phyloP scores from a whole-genome alignment of 2,113 vertebrate species.

The Lophius piscatorius region DNA sequence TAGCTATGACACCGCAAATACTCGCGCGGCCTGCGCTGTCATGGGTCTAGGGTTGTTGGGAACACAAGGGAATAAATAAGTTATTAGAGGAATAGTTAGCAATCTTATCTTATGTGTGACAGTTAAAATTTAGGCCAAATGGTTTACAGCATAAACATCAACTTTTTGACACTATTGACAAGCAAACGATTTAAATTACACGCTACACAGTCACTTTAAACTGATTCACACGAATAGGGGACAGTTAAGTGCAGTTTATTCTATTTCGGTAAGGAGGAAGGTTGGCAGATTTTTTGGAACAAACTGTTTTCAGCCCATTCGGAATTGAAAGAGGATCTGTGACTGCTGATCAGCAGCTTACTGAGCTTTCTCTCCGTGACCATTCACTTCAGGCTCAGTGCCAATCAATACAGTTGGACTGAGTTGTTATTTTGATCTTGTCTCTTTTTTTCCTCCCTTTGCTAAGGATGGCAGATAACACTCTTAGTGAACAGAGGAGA shows the following conservation, averaged over 20 bases:
- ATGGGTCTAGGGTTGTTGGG: constrained; percentile 17
- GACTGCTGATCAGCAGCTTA: constrained; percentile 27
- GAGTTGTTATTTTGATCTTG: constrained; percentile 56
- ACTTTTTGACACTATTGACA: not conserved
- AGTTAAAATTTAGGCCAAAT: not conserved
- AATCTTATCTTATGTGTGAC: not conserved
- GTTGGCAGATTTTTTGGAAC: too few species aligned
- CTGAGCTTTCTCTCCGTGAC: constrained; percentile 32
- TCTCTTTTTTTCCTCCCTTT: constrained; percentile 42
- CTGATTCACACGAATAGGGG: too few species aligned
- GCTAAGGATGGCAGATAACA: constrained; percentile 59
- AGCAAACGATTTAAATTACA: not conserved
- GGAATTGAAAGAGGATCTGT: constrained; percentile 38
- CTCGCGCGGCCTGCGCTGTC: constrained; percentile 29
- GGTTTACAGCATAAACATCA: not conserved
- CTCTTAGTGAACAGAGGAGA: constrained; percentile 41
- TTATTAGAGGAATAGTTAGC: constrained; percentile 1
- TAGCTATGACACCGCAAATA: constrained; percentile 44
- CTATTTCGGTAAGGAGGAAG: too few species aligned
- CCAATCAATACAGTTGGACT: constrained; percentile 42
- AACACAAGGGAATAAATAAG: constrained; percentile 31
- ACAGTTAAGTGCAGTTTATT: too few species aligned
- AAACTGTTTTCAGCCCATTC: constrained; percentile 14
- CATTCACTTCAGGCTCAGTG: constrained; percentile 56
- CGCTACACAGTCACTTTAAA: too few species aligned